Conservation (phyloP, 2,888 invertebrate species). For the Allophyes oxyacanthae region DNA sequence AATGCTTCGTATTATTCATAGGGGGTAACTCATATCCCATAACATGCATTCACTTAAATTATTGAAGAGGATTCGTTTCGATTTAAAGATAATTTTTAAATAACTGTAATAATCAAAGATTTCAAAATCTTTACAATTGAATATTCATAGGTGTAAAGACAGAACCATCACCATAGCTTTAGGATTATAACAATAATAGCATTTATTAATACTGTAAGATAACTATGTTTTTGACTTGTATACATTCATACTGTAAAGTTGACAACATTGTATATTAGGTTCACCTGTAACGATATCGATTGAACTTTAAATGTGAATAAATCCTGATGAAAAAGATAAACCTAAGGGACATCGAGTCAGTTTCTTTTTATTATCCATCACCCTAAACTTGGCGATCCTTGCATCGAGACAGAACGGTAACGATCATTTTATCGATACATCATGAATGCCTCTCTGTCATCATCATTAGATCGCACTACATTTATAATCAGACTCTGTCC, state of each 20-base stretch:
- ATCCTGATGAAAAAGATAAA: conserved; percentile 81
- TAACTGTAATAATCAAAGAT: conserved; percentile 69
- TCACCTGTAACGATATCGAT: conserved; percentile 84
- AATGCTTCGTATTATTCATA: conserved; percentile 81
- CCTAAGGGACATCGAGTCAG: conserved; percentile 78
- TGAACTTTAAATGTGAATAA: conserved; percentile 88
- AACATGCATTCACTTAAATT: conserved; percentile 63
- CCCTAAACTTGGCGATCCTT: conserved; percentile 83
- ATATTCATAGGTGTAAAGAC: conserved; percentile 76
- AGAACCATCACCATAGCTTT: conserved; percentile 87
- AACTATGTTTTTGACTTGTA: conserved; percentile 89
- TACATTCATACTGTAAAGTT: conserved; percentile 87
- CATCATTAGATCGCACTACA: conserved; percentile 86
- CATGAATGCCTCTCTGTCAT: conserved; percentile 89
- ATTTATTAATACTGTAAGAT: conserved; percentile 84
- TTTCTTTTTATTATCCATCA: conserved; percentile 81
- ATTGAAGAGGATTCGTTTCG: conserved; percentile 64
- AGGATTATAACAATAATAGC: conserved; percentile 87
- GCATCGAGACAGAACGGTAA: conserved; percentile 87
- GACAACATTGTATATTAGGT: conserved; percentile 84
- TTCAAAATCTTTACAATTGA: conserved; percentile 72
- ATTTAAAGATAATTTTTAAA: conserved; percentile 64
- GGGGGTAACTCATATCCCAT: conserved; percentile 77
- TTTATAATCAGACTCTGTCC: conserved; percentile 79
- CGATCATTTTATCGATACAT: conserved; percentile 87